A percentile compares a stretch with the other conserved stretches of the same genome.
These are phyloP conservation scores for Drosophila aldrichi DNA, from an alignment of 2,888 invertebrate species.

Conservation along the genomic window DNA sequence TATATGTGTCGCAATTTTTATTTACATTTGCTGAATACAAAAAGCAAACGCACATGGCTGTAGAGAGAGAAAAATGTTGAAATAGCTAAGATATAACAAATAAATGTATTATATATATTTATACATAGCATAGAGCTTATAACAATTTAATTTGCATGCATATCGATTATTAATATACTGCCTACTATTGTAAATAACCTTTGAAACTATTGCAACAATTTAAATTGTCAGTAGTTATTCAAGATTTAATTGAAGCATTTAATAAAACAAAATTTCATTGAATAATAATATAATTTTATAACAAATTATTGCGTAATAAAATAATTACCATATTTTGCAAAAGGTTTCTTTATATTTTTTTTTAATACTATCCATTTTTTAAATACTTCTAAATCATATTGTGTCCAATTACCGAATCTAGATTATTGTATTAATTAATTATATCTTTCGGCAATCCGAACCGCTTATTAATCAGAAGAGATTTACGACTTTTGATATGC, in stretches of 20 bases:
- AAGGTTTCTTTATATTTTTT: too few species aligned
- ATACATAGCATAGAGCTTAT: not conserved
- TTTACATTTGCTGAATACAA: slow-evolving; percentile 30
- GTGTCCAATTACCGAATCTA: not conserved
- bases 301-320: not conserved
- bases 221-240: not conserved
- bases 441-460: not conserved
- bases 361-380: too few species aligned
- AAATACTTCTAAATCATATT: not conserved
- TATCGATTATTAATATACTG: not conserved
- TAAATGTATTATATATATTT: not conserved
- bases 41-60: slow-evolving; percentile 21
- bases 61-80: slow-evolving; percentile 15
- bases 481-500: not conserved
- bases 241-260: not conserved
- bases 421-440: not conserved
- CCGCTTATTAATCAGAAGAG: not conserved
- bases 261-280: not conserved
- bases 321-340: not conserved
- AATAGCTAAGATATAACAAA: not conserved
- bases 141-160: not conserved
- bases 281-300: not conserved
- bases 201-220: not conserved
- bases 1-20: slow-evolving; percentile 23
- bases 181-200: slow-evolving; percentile 1